Evolutionary conservation across 2,888 invertebrate genomes (phyloP).

Genomic region (Xanthorhoe spadicearia): DNA sequence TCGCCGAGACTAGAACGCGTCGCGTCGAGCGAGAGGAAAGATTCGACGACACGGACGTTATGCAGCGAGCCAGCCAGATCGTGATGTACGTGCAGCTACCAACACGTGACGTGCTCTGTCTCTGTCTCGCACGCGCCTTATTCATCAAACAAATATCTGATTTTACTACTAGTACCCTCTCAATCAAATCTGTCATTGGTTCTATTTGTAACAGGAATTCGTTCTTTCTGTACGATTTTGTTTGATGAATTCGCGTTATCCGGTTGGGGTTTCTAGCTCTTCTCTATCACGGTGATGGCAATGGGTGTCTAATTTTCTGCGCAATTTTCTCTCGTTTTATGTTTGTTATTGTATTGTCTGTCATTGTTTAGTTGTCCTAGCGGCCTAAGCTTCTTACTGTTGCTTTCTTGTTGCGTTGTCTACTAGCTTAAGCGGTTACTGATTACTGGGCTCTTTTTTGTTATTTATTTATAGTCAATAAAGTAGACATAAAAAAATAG

Average conservation of each 20-base stretch:
- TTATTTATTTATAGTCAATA: constrained; percentile 6
- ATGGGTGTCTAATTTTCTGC: constrained; percentile 67
- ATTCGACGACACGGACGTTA: constrained; percentile 91
- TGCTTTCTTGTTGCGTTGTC: constrained; percentile 35
- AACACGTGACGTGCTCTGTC: constrained; percentile 50
- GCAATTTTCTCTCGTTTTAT: constrained; percentile 55
- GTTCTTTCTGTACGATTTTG: constrained; percentile 51
- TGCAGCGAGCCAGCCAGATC: constrained; percentile 94
- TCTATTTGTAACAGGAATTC: not conserved
- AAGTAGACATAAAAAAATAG: too few relatives aligned
- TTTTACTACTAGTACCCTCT: not conserved
- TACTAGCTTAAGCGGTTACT: constrained; percentile 32
- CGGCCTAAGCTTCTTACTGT: constrained; percentile 31
- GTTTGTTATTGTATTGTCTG: constrained; percentile 54
- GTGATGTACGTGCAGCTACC: constrained; percentile 89
- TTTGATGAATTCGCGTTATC: constrained; percentile 73
- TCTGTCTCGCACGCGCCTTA: constrained; percentile 57
- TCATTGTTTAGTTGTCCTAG: constrained; percentile 22
- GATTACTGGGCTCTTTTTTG: constrained; percentile 18
- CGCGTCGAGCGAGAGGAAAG: constrained; percentile 83
- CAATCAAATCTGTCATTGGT: too few relatives aligned
- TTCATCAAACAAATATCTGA: constrained; percentile 68
- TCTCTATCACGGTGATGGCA: constrained; percentile 72
- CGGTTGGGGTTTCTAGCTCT: constrained; percentile 65
- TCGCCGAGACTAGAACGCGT: constrained; percentile 78